phyloP scores from a whole-genome alignment of 2,113 vertebrate genomes.

The Bombycilla garrulus region DNA sequence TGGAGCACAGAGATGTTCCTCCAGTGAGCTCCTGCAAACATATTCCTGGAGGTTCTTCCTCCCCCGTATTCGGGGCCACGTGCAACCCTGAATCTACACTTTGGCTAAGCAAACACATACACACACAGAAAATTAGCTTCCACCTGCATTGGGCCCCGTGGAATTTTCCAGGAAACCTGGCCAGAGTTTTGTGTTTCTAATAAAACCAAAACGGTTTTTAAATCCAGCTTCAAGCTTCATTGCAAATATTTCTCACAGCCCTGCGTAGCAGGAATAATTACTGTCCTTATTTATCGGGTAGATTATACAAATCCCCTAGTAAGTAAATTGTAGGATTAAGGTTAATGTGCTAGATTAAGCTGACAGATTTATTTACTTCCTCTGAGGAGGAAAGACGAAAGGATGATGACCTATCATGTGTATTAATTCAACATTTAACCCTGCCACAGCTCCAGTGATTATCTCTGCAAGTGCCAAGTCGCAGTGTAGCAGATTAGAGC shows the following conservation, averaged over 20 bases:
- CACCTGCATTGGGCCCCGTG: neutral
- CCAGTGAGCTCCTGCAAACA: neutral
- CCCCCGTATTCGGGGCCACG: fast-evolving
- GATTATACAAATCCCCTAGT: slow-evolving; percentile 57
- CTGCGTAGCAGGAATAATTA: slow-evolving; percentile 48
- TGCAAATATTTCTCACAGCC: slow-evolving; percentile 29
- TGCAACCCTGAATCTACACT: neutral
- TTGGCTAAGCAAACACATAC: neutral
- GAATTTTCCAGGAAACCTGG: slow-evolving; percentile 52
- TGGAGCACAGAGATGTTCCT: neutral
- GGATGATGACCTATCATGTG: neutral
- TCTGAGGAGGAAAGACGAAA: neutral
- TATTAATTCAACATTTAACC: slow-evolving; percentile 36
- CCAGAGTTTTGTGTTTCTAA: slow-evolving; percentile 37
- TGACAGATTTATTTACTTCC: slow-evolving; percentile 59
- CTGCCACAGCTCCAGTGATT: neutral
- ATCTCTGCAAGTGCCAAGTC: slow-evolving; percentile 2
- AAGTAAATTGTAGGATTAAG: slow-evolving; percentile 66
- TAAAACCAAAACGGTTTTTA: slow-evolving; percentile 43
- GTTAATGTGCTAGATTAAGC: slow-evolving; percentile 54
- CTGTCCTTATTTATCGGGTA: slow-evolving; percentile 49
- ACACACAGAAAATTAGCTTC: neutral
- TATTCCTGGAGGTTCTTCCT: neutral
- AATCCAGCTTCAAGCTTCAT: slow-evolving; percentile 24
- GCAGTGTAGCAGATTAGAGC: neutral